Base-by-base conservation (phyloP, 2,888 invertebrate species). In the Myathropa florea region DNA sequence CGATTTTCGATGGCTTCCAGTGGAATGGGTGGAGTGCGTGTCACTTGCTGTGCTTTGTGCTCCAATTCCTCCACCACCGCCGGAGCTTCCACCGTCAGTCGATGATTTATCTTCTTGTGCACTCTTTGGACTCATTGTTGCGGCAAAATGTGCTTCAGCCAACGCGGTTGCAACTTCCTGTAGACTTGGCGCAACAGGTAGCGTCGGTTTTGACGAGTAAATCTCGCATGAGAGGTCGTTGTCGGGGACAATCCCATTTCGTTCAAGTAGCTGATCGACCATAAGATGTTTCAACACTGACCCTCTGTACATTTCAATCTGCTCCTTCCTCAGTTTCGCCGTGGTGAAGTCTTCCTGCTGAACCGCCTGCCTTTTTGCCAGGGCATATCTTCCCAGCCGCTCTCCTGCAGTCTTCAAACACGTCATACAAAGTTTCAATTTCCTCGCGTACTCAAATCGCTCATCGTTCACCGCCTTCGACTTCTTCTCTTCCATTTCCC, bases 311-410 rank as follows among this genome's bases (percentile, higher is more conserved):
- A 97, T 96, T 89, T 98, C 96, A 90, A 98, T 97, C 92, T 98
- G 96, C 82, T 96, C 96, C 90, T 98, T 96, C 93, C 98, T 97
- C 73, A 96, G 93, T 85, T 97, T 95, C 0, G 98, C 98, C 84
- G 96, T 95, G 90, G 98, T 98, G 91, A 97, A 98, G 93, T 98
- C 98, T 90, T 98, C 98, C 76, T 96, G 94, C 55, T 97, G 97
- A 2, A 98, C 98, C 0, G 98, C 98, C 77, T 97, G 97, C 28
- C 97, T 94, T 91, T 99, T 98, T 89, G 98, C 97, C 72, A 98
- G 94, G 85, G 98, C 95, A 93, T 97, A 97, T 0, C 98, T 96
- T 0, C 98, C 98, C 53, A 98, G 94, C 72, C 97, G 95, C 91
- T 98, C 97, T 0, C 98, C 98, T 0, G 97, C 97, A 83, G 95